Evolutionary conservation across 1,140 invertebrate genomes (phyloP).

Genomic region (Battus philenor): DNA sequence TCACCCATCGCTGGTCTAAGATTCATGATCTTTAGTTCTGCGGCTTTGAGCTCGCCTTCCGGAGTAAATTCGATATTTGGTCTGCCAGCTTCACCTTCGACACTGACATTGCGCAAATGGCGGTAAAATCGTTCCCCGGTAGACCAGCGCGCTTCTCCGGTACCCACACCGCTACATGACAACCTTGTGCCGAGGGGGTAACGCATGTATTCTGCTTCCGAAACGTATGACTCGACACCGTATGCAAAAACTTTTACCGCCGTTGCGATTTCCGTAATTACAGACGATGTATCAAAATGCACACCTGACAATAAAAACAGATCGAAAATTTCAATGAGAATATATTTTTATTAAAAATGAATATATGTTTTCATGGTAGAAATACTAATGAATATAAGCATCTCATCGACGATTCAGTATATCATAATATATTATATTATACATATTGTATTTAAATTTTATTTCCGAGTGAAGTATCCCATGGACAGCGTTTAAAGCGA

Average conservation of each 20-base stretch:
- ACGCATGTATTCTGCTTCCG: slow-evolving; percentile 82
- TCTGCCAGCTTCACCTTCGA: slow-evolving; percentile 85
- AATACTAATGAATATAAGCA: too few relatives aligned
- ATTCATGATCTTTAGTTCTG: slow-evolving; percentile 95
- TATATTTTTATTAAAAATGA: too few relatives aligned
- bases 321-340: too few relatives aligned
- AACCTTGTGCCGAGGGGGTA: slow-evolving; percentile 87
- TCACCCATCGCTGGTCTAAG: slow-evolving; percentile 86
- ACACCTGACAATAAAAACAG: slow-evolving; percentile 86
- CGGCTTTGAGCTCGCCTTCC: slow-evolving; percentile 90
- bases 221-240: slow-evolving; percentile 90
- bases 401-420: too few relatives aligned
- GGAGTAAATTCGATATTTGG: slow-evolving; percentile 91
- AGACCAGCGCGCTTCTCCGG: slow-evolving; percentile 85
- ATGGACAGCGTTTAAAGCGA: too few relatives aligned
- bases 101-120: slow-evolving; percentile 89
- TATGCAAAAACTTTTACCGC: slow-evolving; percentile 94
- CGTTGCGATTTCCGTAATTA: slow-evolving; percentile 91
- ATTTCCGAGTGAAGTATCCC: too few relatives aligned
- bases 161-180: slow-evolving; percentile 84
- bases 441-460: too few relatives aligned
- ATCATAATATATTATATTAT: too few relatives aligned
- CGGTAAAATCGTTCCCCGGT: slow-evolving; percentile 85
- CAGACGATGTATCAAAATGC: slow-evolving; percentile 91
- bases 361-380: too few relatives aligned